A percentile compares a stretch with the other conserved stretches of the same genome.
Evolutionary conservation across 2,888 invertebrate species (phyloP).

Genomic region (Drosophila monieri): DNA sequence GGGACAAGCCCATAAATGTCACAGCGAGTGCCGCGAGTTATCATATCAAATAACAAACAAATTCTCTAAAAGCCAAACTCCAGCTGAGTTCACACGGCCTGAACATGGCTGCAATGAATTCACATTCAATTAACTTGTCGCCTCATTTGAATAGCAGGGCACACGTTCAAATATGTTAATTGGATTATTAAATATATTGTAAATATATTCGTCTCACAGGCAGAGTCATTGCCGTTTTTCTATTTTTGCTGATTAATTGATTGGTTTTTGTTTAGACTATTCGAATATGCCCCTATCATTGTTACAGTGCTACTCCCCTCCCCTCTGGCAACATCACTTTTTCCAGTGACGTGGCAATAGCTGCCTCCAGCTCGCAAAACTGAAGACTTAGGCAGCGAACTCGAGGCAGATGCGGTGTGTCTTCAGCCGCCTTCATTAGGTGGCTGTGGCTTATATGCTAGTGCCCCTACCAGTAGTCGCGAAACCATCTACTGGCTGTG

Average conservation of each 20-base stretch:
- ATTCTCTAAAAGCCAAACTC: slow-evolving; percentile 33
- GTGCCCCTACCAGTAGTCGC: slow-evolving; percentile 16
- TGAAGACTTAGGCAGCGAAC: slow-evolving; percentile 47
- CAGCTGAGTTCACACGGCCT: slow-evolving; percentile 42
- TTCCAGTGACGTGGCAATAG: not conserved
- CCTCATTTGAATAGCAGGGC: slow-evolving; percentile 45
- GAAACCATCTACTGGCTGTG: slow-evolving; percentile 36
- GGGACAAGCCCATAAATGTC: slow-evolving; percentile 41
- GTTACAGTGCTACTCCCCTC: not conserved
- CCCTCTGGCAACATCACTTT: slow-evolving; percentile 16
- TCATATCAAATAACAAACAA: slow-evolving; percentile 31
- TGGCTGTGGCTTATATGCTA: slow-evolving; percentile 57
- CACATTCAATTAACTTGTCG: slow-evolving; percentile 41
- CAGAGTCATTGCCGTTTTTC: slow-evolving; percentile 43
- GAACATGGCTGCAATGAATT: slow-evolving; percentile 40
- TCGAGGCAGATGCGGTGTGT: slow-evolving; percentile 31
- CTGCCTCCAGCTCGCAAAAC: slow-evolving; percentile 19
- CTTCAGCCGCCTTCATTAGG: slow-evolving; percentile 56
- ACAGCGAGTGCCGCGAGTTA: slow-evolving; percentile 22
- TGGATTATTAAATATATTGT: slow-evolving; percentile 28
- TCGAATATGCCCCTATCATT: slow-evolving; percentile 44
- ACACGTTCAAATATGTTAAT: slow-evolving; percentile 42
- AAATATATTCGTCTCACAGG: slow-evolving; percentile 42
- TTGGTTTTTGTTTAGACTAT: slow-evolving; percentile 59
- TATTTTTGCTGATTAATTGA: slow-evolving; percentile 64